These are phyloP conservation scores for Todus mexicanus DNA, from an alignment of 2,797 vertebrate species.

Conservation along the genomic window DNA sequence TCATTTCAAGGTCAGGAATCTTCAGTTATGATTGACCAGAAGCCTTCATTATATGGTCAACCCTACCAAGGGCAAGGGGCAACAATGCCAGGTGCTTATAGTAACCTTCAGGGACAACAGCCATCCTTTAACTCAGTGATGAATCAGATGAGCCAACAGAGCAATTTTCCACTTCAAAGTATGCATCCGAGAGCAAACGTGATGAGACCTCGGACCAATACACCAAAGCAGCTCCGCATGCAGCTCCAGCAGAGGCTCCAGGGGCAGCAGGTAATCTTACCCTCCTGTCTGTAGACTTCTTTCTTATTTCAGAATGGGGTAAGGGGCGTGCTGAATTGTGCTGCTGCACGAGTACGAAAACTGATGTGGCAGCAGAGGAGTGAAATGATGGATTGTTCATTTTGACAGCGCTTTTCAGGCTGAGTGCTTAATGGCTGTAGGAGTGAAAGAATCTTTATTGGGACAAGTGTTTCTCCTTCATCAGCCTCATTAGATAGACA, in stretches of 20 bases:
- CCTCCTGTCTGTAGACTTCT: background rate
- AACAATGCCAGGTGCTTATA: constrained; percentile 83
- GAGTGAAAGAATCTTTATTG: background rate
- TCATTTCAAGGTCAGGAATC: constrained; percentile 86
- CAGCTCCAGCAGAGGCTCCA: constrained; percentile 97
- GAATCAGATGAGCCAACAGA: constrained; percentile 84
- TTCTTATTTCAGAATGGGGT: background rate
- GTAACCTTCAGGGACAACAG: constrained; percentile 82
- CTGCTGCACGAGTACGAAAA: background rate
- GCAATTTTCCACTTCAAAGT: constrained; percentile 79
- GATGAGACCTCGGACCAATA: constrained; percentile 86
- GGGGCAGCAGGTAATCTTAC: constrained; percentile 88
- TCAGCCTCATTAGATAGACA: background rate
- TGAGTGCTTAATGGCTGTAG: background rate
- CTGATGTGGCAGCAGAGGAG: background rate
- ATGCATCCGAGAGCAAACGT: constrained; percentile 84
- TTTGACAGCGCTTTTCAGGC: background rate
- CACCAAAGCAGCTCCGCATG: constrained; percentile 91
- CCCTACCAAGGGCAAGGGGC: constrained; percentile 86
- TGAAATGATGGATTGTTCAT: background rate
- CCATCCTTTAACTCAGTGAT: constrained; percentile 78
- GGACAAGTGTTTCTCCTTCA: background rate
- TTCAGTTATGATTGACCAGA: constrained; percentile 87
- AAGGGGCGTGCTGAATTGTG: background rate
- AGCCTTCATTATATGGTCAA: constrained; percentile 85